These are phyloP conservation scores for Alectura lathami DNA, from an alignment of 2,113 vertebrate species.

Conservation along the genomic window DNA sequence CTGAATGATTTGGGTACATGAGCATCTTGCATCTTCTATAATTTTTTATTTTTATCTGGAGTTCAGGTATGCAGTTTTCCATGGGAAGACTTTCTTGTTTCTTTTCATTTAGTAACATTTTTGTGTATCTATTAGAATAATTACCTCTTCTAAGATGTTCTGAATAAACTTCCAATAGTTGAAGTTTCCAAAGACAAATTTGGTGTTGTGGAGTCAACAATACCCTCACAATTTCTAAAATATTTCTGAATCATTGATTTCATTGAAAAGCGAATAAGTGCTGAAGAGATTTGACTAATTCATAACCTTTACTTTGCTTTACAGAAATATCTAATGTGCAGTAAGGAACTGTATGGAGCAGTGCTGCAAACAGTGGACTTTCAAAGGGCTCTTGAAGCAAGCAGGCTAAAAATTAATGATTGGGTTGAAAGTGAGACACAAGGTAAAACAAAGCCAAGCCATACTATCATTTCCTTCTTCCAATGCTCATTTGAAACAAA, in stretches of 20 bases:
- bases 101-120: neutral
- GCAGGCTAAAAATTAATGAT: conserved; percentile 76
- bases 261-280: neutral
- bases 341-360: conserved; percentile 71
- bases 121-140: neutral
- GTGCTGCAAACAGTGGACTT: conserved; percentile 73
- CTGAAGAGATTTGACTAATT: neutral
- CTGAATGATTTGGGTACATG: neutral
- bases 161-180: neutral
- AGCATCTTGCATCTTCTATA: neutral
- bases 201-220: neutral
- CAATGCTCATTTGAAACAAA: neutral
- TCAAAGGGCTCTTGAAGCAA: conserved; percentile 52
- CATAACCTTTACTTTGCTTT: neutral
- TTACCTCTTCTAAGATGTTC: neutral
- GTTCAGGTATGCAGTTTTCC: neutral
- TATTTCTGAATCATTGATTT: neutral
- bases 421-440: conserved; percentile 78
- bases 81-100: neutral
- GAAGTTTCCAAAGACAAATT: neutral
- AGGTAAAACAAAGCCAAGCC: conserved; percentile 63
- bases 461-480: neutral
- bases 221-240: neutral
- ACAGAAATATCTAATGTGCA: conserved; percentile 67
- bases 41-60: neutral